Conservation (phyloP, 2,113 vertebrate genomes). For the Platichthys flesus region DNA sequence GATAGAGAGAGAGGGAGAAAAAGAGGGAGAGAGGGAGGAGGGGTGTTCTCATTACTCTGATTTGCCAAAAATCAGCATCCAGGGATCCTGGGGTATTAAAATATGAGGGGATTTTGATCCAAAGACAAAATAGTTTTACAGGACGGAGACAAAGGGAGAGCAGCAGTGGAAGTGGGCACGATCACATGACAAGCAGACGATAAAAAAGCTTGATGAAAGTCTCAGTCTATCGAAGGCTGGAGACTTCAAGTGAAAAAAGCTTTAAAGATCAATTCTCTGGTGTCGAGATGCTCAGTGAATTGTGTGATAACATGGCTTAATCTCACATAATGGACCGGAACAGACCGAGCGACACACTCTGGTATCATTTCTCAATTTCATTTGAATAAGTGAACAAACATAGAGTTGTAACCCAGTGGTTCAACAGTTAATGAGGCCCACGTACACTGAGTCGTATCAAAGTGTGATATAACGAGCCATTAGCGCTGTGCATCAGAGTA, state of each 20-base stretch:
- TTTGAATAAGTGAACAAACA: neutral
- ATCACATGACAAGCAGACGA: neutral
- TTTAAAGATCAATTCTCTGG: neutral
- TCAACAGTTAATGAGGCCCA: neutral
- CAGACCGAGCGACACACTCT: neutral
- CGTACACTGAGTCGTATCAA: neutral
- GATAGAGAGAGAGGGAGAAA: neutral
- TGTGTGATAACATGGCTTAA: neutral
- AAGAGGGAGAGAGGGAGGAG: neutral
- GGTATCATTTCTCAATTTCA: neutral
- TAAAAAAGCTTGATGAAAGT: conserved; percentile 19
- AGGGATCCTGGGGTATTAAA: conserved; percentile 8
- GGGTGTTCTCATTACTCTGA: conserved; percentile 39
- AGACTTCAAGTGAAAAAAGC: neutral
- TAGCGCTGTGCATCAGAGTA: neutral
- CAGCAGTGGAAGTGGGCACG: neutral
- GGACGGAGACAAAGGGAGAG: neutral
- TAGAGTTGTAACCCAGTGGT: neutral
- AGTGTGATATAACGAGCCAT: neutral
- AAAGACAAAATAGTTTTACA: neutral
- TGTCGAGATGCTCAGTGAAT: neutral
- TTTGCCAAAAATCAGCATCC: conserved; percentile 39
- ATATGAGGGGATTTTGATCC: conserved; percentile 10
- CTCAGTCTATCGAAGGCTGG: neutral
- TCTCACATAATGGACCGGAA: neutral